Evolutionary conservation across 1,140 invertebrate species (phyloP).

Genomic region (Rhagoletis pomonella): DNA sequence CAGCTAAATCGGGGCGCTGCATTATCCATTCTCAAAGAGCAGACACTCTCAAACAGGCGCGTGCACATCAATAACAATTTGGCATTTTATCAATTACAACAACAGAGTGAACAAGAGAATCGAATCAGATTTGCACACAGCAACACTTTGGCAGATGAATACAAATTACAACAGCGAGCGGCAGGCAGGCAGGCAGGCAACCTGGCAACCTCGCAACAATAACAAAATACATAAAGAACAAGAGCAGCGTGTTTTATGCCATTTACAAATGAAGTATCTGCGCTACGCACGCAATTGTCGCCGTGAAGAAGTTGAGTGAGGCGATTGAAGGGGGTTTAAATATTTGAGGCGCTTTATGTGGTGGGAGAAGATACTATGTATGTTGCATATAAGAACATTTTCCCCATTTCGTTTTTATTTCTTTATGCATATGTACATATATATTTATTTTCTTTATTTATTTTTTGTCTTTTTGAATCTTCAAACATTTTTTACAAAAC

Average conservation of each 20-base stretch:
- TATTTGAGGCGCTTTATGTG: not conserved
- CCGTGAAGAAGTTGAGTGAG: not conserved
- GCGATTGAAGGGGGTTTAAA: not conserved
- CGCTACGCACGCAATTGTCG: constrained; percentile 52
- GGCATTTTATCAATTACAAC: constrained; percentile 56
- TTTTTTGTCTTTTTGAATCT: not conserved
- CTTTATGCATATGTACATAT: not conserved
- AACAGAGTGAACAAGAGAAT: not conserved
- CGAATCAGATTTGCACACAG: constrained; percentile 33
- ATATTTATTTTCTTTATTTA: not conserved
- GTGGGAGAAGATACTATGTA: not conserved
- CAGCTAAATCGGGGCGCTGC: too few relatives aligned
- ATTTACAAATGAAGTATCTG: constrained; percentile 53
- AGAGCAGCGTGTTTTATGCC: constrained; percentile 51
- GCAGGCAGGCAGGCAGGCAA: constrained; percentile 22
- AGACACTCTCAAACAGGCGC: constrained; percentile 32
- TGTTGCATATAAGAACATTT: not conserved
- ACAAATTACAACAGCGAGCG: constrained; percentile 47
- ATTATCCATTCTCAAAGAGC: not conserved
- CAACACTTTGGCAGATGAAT: constrained; percentile 53
- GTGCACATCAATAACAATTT: constrained; percentile 56
- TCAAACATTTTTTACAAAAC: not conserved
- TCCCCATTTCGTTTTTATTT: too few relatives aligned
- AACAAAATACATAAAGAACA: constrained; percentile 48
- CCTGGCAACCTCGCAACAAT: not conserved